Conservation (phyloP, 2,888 invertebrate species). For the Ormyrus rosae region DNA sequence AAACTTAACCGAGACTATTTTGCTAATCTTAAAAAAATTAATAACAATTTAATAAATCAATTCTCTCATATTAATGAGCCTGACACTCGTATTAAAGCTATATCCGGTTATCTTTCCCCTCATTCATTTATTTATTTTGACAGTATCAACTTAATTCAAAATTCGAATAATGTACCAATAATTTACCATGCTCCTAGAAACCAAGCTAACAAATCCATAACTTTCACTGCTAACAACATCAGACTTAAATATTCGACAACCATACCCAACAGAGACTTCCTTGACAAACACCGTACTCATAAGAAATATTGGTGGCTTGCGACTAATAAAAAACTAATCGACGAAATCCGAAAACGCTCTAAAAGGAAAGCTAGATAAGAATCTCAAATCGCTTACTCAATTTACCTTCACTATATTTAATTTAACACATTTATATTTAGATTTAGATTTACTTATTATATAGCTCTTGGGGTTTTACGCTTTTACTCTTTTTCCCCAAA, state of each 20-base stretch:
- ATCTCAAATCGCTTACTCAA: too few species aligned
- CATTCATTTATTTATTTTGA: constrained; percentile 4
- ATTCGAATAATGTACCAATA: neutral
- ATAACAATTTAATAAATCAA: neutral
- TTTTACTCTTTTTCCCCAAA: too few species aligned
- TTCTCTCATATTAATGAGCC: neutral
- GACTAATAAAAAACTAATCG: neutral
- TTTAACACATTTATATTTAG: too few species aligned
- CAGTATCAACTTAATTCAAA: neutral
- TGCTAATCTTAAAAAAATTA: neutral
- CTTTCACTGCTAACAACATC: neutral
- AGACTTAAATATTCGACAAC: neutral
- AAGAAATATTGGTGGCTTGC: neutral
- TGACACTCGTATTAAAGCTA: too few species aligned
- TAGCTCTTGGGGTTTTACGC: too few species aligned
- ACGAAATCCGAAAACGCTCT: neutral
- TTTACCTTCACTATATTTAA: too few species aligned
- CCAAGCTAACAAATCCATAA: neutral
- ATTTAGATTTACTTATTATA: too few species aligned
- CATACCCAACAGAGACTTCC: neutral
- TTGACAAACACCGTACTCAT: neutral
- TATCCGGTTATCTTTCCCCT: neutral
- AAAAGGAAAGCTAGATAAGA: too few species aligned
- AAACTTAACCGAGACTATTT: constrained; percentile 13
- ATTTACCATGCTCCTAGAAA: neutral